A percentile compares a stretch with the other conserved stretches of the same genome.
phyloP scores from a whole-genome alignment of 2,888 invertebrate genomes.

The Biston betularia region DNA sequence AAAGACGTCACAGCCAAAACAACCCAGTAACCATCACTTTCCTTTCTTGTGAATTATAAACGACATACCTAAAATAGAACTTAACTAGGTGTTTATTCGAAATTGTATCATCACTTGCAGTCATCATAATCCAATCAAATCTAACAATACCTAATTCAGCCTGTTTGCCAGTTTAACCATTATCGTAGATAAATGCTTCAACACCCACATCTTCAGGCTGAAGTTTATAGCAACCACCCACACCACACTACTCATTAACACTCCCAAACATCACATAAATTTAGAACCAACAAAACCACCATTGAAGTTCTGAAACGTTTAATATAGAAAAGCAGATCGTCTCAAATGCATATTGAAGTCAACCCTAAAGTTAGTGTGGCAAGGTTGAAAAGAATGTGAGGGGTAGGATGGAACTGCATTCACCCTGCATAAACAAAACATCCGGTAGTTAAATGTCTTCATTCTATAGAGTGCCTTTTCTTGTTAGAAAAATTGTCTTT shows the following conservation, averaged over 20 bases:
- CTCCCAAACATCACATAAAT: conserved; percentile 52
- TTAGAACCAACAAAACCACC: conserved; percentile 51
- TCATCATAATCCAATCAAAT: conserved; percentile 1
- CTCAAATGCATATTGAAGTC: conserved; percentile 15
- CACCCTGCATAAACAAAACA: conserved; percentile 58
- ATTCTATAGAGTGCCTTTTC: conserved; percentile 68
- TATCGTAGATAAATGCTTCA: conserved; percentile 46
- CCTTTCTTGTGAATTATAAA: not conserved
- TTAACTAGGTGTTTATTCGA: not conserved
- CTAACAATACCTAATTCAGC: conserved; percentile 1
- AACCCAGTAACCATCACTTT: too few species aligned
- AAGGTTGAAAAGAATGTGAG: conserved; percentile 6
- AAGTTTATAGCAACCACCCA: conserved; percentile 50
- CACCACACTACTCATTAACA: conserved; percentile 54
- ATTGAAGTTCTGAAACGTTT: conserved; percentile 51
- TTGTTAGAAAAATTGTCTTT: conserved; percentile 56
- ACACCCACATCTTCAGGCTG: conserved; percentile 43
- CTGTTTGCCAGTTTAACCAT: conserved; percentile 36
- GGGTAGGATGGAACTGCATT: conserved; percentile 25
- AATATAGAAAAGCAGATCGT: conserved; percentile 45
- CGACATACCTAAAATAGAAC: not conserved
- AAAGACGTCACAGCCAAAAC: too few species aligned
- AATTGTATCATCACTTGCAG: not conserved
- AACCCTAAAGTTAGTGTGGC: conserved; percentile 7
- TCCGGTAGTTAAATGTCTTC: conserved; percentile 69